Percentiles rank a stretch among this genome's conserved stretches.
phyloP scores from a whole-genome alignment of 2,113 vertebrate genomes.

The Lasiurus cinereus region DNA sequence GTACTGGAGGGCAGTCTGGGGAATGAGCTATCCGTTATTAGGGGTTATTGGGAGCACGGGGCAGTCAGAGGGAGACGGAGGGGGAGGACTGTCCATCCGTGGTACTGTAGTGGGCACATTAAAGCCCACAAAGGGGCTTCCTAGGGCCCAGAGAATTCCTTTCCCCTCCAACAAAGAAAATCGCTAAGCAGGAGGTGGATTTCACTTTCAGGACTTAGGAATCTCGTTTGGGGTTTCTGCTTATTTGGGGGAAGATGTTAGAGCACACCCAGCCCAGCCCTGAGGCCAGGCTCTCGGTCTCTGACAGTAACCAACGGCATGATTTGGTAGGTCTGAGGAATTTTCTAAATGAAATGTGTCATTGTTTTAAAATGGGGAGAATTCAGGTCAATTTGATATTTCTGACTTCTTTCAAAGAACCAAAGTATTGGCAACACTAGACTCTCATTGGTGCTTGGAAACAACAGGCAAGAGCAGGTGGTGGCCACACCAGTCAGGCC shows the following conservation, averaged over 20 bases:
- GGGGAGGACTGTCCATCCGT: background rate
- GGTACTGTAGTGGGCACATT: fast-evolving
- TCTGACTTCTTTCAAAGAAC: background rate
- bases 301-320: background rate
- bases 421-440: background rate
- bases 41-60: background rate
- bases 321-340: background rate
- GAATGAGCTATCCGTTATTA: background rate
- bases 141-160: background rate
- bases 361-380: background rate
- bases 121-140: background rate
- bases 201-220: background rate
- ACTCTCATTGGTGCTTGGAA: background rate
- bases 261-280: background rate
- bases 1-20: background rate
- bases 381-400: background rate
- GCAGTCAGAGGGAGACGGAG: background rate
- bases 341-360: constrained; percentile 18
- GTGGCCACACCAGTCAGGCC: too few species aligned
- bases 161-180: background rate
- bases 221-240: background rate
- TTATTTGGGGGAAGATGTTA: background rate
- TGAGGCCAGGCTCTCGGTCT: background rate
- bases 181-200: background rate
- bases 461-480: background rate